Percentiles rank a stretch among this genome's conserved stretches.
Conservation (phyloP, 2,113 vertebrate species). For the Lontra canadensis region DNA sequence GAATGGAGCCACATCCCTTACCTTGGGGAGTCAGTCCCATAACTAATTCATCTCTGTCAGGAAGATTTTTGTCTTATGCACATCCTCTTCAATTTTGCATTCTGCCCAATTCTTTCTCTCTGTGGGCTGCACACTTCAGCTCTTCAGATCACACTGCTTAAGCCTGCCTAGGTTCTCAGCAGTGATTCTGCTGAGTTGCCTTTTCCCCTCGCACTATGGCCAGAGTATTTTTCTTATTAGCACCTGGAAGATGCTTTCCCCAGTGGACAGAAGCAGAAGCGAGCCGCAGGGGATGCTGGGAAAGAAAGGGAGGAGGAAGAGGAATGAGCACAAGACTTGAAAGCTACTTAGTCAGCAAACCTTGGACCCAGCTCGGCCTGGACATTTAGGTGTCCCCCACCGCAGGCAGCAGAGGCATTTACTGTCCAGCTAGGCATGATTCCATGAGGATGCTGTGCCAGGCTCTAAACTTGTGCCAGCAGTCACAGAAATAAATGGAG, state of each 20-base stretch:
- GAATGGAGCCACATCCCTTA: not conserved
- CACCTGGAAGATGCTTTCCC: not conserved
- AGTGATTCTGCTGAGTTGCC: not conserved
- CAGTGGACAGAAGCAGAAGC: not conserved
- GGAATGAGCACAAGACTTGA: not conserved
- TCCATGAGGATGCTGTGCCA: slow-evolving; percentile 8
- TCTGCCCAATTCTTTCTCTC: not conserved
- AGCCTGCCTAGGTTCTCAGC: not conserved
- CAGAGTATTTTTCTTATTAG: not conserved
- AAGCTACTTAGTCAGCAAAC: slow-evolving; percentile 20
- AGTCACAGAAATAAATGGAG: slow-evolving; percentile 18
- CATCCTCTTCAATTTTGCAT: not conserved
- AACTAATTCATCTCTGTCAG: slow-evolving; percentile 39
- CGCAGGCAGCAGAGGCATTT: not conserved
- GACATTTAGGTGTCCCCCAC: not conserved
- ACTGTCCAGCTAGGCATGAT: not conserved
- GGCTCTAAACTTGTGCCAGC: not conserved
- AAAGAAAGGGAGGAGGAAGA: not conserved
- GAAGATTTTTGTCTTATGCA: slow-evolving; percentile 11
- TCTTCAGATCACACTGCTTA: not conserved
- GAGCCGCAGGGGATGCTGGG: not conserved
- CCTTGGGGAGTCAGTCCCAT: not conserved
- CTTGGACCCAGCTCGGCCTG: not conserved
- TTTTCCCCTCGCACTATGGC: not conserved
- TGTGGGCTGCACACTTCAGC: not conserved